phyloP scores from a whole-genome alignment of 2,888 invertebrate genomes.

The Pseudococcus longispinus region DNA sequence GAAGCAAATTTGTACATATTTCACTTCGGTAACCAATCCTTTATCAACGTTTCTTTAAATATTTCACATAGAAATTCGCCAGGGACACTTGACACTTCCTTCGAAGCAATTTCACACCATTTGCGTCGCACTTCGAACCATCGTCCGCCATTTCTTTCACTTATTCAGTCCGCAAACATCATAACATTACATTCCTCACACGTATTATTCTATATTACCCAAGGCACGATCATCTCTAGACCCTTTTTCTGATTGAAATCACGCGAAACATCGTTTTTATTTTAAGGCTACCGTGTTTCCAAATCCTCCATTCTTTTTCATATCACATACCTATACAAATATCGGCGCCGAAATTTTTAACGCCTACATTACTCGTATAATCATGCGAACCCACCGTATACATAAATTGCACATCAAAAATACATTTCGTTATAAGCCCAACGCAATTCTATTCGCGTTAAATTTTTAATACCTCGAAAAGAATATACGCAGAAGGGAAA shows the following conservation, averaged over 20 bases:
- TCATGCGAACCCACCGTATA: neutral
- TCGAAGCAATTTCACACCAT: too few species aligned
- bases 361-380: neutral
- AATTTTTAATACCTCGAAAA: neutral
- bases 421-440: neutral
- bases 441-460: neutral
- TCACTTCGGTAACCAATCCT: too few species aligned
- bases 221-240: neutral
- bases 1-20: too few species aligned
- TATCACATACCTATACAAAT: neutral
- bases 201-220: neutral
- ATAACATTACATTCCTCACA: neutral
- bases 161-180: neutral
- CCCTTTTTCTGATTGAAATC: neutral
- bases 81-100: too few species aligned
- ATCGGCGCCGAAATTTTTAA: neutral
- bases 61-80: too few species aligned
- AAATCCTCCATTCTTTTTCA: neutral
- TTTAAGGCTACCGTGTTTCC: neutral
- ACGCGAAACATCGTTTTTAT: neutral
- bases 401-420: neutral
- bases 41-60: too few species aligned
- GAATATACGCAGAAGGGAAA: neutral
- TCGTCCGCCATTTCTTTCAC: too few species aligned
- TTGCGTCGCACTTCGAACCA: too few species aligned